Evolutionary conservation across 2,888 invertebrate species (phyloP).

Genomic region (Hirtodrosophila duncani): DNA sequence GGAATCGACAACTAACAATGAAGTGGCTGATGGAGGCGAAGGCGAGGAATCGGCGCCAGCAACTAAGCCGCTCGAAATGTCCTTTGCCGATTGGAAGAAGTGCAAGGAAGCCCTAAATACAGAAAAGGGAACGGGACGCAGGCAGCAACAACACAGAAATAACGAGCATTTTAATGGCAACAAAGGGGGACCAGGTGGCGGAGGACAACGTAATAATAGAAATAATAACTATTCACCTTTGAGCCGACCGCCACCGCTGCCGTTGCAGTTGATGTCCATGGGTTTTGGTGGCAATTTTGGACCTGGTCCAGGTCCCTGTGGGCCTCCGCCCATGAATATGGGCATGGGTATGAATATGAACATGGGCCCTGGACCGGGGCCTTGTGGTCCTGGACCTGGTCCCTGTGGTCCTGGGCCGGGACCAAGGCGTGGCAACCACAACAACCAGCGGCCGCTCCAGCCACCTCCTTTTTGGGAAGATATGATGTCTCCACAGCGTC

Average conservation of each 20-base stretch:
- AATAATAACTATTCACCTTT: conserved; percentile 31
- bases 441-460: conserved; percentile 41
- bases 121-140: neutral
- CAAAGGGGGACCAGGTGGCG: conserved; percentile 3
- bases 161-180: conserved; percentile 17
- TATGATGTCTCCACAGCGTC: conserved; percentile 54
- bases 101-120: conserved; percentile 44
- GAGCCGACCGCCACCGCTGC: conserved; percentile 50
- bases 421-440: conserved; percentile 9
- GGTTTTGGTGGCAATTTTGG: conserved; percentile 45
- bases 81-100: conserved; percentile 68
- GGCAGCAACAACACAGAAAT: too few relatives aligned
- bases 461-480: conserved; percentile 65
- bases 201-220: neutral
- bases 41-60: neutral
- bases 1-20: too few relatives aligned
- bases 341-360: conserved; percentile 18
- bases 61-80: conserved; percentile 39
- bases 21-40: conserved; percentile 1
- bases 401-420: conserved; percentile 19
- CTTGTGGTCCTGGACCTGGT: conserved; percentile 8
- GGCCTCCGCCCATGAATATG: conserved; percentile 14
- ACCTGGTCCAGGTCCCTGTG: conserved; percentile 23
- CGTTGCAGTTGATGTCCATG: conserved; percentile 45
- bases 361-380: conserved; percentile 14